These are phyloP conservation scores for Chlamydotis undulata DNA, from an alignment of 2,113 vertebrate genomes.

Conservation along the genomic window DNA sequence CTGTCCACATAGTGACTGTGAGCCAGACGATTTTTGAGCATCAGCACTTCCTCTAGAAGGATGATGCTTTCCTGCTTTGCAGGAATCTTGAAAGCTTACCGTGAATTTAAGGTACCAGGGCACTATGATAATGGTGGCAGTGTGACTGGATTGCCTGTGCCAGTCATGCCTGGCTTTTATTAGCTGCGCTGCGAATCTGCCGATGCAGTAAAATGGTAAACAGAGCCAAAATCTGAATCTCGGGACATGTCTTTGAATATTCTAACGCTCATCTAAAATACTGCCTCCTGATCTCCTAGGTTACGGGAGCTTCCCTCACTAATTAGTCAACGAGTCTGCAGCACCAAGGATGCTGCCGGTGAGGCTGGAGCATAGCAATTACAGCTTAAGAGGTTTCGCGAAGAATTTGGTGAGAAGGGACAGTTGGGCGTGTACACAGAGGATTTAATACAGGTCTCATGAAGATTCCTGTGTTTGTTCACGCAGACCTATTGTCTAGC, in stretches of 20 bases:
- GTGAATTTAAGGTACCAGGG: background rate
- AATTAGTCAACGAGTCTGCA: conserved; percentile 22
- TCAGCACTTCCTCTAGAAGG: background rate
- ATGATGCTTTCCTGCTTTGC: background rate
- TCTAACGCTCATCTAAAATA: background rate
- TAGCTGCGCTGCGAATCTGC: background rate
- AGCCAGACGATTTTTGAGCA: background rate
- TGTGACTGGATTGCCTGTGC: background rate
- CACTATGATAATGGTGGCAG: background rate
- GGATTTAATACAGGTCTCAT: background rate
- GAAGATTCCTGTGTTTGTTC: background rate
- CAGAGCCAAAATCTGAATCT: background rate
- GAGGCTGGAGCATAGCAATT: background rate
- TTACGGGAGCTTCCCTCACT: conserved; percentile 31
- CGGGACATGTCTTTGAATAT: background rate
- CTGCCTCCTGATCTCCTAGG: conserved; percentile 55
- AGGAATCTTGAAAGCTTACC: background rate
- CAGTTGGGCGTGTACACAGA: background rate
- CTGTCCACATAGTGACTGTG: background rate
- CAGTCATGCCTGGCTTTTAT: background rate
- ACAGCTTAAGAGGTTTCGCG: background rate
- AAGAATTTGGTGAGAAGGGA: background rate
- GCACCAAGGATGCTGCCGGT: background rate
- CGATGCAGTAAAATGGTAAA: background rate
- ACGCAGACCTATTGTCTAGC: background rate